phyloP scores from a whole-genome alignment of 1,140 invertebrate genomes.

The Pinna nobilis region DNA sequence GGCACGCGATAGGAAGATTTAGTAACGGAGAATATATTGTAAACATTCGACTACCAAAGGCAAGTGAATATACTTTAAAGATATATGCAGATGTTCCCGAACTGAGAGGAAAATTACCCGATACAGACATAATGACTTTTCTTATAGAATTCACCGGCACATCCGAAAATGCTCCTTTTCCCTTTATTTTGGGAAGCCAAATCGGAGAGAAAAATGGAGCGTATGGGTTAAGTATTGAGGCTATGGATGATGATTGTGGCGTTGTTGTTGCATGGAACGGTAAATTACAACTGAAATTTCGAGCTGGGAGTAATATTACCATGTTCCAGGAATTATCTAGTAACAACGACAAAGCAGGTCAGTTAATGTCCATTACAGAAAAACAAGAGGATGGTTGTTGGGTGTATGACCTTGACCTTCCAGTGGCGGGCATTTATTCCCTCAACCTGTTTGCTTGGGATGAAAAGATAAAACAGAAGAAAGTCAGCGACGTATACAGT shows the following conservation, averaged over 20 bases:
- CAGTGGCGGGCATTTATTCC: constrained; percentile 40
- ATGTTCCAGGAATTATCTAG: constrained; percentile 29
- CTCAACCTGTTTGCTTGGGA: constrained; percentile 43
- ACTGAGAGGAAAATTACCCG: constrained; percentile 11
- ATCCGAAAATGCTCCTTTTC: constrained; percentile 9
- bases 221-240: not conserved
- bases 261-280: constrained; percentile 22
- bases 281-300: constrained; percentile 24
- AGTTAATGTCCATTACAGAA: constrained; percentile 25
- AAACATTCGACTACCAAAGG: constrained; percentile 28
- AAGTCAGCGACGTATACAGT: constrained; percentile 25
- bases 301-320: not conserved
- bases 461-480: constrained; percentile 4
- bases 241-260: not conserved
- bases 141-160: constrained; percentile 10
- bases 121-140: constrained; percentile 20
- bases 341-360: constrained; percentile 10
- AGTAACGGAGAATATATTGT: constrained; percentile 19
- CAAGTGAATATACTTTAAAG: constrained; percentile 37
- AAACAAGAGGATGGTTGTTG: not conserved
- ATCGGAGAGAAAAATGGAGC: constrained; percentile 17
- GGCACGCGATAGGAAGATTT: constrained; percentile 11
- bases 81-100: constrained; percentile 31
- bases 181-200: constrained; percentile 25
- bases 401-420: constrained; percentile 36